A percentile compares a stretch with the other conserved stretches of the same genome.
phyloP scores from a whole-genome alignment of 2,888 invertebrate species.

The Eustalomyia histrio region DNA sequence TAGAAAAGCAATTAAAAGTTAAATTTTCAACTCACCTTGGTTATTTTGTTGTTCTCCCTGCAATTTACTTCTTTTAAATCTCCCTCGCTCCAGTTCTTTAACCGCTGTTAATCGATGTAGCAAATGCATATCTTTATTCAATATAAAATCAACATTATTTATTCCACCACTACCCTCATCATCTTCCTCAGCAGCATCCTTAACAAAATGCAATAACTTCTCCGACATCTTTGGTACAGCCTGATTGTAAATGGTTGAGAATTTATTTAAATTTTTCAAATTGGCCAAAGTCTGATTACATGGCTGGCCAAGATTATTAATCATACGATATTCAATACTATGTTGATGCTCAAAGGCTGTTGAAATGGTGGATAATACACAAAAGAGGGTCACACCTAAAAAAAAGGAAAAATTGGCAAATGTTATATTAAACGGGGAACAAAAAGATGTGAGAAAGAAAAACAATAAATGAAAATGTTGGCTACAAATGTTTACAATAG shows the following conservation, averaged over 20 bases:
- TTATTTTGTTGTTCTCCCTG: neutral
- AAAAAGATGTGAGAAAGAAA: slow-evolving; percentile 17
- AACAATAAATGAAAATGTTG: slow-evolving; percentile 65
- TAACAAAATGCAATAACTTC: slow-evolving; percentile 43
- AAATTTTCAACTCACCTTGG: slow-evolving; percentile 16
- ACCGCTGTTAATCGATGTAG: slow-evolving; percentile 67
- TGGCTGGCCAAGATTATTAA: slow-evolving; percentile 73
- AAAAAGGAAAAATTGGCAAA: slow-evolving; percentile 29
- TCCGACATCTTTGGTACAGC: slow-evolving; percentile 29
- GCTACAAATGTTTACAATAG: slow-evolving; percentile 35
- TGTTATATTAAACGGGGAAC: slow-evolving; percentile 28
- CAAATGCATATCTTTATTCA: slow-evolving; percentile 28
- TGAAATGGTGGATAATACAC: slow-evolving; percentile 83
- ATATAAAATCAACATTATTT: slow-evolving; percentile 39
- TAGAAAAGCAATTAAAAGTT: no score
- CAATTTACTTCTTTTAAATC: neutral
- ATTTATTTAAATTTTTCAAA: slow-evolving; percentile 2
- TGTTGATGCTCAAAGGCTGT: slow-evolving; percentile 85
- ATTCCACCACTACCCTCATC: slow-evolving; percentile 43
- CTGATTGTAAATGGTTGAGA: neutral
- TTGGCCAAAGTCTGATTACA: slow-evolving; percentile 73
- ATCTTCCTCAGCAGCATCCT: slow-evolving; percentile 46
- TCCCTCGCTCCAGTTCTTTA: slow-evolving; percentile 45
- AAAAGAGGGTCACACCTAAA: slow-evolving; percentile 80
- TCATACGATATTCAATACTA: slow-evolving; percentile 70